Evolutionary conservation across 37 sponge, comb jelly and placozoan species (phyloP), one percentile per base, ranked within the genome.

Genomic region (Amphimedon queenslandica): DNA sequence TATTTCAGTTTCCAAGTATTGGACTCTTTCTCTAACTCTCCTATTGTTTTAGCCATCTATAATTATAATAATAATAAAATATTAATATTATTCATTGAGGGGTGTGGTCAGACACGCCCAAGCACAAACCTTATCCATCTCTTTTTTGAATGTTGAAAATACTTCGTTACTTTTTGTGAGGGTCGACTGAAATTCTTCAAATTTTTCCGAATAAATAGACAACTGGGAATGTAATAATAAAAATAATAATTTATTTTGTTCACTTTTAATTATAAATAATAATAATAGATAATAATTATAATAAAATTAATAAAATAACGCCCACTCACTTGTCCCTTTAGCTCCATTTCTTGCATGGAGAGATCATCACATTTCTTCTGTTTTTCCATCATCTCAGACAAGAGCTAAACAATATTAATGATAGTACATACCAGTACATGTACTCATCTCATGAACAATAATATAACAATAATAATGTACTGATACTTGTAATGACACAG

Each of bases 141-240:
- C 95, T 39, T 83, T 88, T 76, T 92, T 94, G 80, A 98, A 92
- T 28, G 93, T 92, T 25, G 77, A 72, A 72, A 98, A 98, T 67
- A 87, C 91, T 25, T 95, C 87, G 43, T 92, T 95, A 43, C 96
- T 95, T 77, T 89, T 94, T 61, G 89, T 84, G 28, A 97, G 79
- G 28, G 99, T 92, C 69, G 89, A 58, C 73, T 98, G 99, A 57
- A 98, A 94, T 73, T 98, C 99, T 42, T 98, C 93, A 81, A 98
- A 98, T 74, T 98, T 98, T 66, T 92, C 99, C 18, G 95, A 93
- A 73, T 98, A 98, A 25, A 94, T 60, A 10, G 75, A 43, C 1
- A 98, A 75, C 86, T 90, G 78, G 18, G 35, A 68, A 5, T 33
- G 4, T 20, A 32, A 72, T 30, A 35, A 25, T 37, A 39, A 31